Conservation (phyloP, 1,140 invertebrate genomes). For the Neuroterus valhalla region DNA sequence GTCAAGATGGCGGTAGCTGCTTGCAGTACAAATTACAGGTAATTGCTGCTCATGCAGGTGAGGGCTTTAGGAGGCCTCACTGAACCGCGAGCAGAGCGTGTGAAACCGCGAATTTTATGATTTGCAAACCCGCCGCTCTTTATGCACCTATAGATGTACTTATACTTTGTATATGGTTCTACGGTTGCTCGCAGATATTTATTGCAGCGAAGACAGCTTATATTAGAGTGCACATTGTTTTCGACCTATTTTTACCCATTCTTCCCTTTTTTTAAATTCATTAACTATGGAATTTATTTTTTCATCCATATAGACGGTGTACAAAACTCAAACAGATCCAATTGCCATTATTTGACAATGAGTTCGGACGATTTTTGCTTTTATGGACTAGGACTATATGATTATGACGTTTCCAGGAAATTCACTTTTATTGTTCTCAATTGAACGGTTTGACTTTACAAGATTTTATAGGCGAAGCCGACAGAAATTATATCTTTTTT, state of each 20-base stretch:
- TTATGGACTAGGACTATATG: neutral
- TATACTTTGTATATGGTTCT: constrained; percentile 56
- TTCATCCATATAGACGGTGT: neutral
- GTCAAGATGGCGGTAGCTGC: constrained; percentile 59
- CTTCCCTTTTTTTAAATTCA: neutral
- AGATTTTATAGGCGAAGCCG: constrained; percentile 40
- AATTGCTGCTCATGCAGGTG: constrained; percentile 57
- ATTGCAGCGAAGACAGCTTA: constrained; percentile 13
- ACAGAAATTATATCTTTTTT: neutral
- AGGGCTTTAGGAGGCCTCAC: neutral
- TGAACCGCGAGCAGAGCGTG: constrained; percentile 56
- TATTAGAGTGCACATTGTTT: neutral
- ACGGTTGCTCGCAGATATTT: constrained; percentile 32
- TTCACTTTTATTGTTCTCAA: neutral
- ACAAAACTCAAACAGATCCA: too few relatives aligned
- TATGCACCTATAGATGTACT: constrained; percentile 21
- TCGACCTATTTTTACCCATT: neutral
- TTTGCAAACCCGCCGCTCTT: constrained; percentile 52
- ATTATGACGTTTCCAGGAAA: constrained; percentile 20
- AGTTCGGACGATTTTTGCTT: constrained; percentile 41
- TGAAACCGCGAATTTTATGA: constrained; percentile 68
- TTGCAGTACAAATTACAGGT: constrained; percentile 67
- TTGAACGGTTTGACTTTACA: constrained; percentile 40
- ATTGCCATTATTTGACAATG: too few relatives aligned
- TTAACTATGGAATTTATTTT: neutral